Evolutionary conservation across 2,888 invertebrate genomes (phyloP).

Genomic region (Parthenolecanium corni): DNA sequence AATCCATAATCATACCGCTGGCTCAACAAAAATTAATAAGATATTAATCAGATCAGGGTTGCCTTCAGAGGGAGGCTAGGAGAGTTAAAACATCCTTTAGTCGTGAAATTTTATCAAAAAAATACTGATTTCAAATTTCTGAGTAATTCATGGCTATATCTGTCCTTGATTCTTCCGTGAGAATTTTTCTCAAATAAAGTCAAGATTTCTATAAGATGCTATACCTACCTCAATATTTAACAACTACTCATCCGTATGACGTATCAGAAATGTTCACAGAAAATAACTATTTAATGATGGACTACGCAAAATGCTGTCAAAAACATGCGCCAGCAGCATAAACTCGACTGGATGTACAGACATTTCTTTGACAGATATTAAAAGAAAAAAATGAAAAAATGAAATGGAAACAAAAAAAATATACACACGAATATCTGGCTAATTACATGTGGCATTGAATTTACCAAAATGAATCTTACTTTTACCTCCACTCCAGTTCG

Average conservation of each 20-base stretch:
- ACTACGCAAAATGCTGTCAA: conserved; percentile 5
- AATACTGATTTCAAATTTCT: too few species aligned
- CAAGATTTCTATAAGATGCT: too few species aligned
- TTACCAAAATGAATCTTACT: background rate
- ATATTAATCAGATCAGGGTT: too few species aligned
- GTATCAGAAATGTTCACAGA: background rate
- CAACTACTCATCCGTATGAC: background rate
- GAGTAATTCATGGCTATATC: too few species aligned
- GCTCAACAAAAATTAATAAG: too few species aligned
- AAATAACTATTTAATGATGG: background rate
- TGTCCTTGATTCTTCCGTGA: too few species aligned
- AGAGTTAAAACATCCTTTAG: too few species aligned
- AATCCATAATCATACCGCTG: too few species aligned
- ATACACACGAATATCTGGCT: conserved; percentile 7
- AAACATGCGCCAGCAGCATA: conserved; percentile 4
- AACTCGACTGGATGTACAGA: background rate
- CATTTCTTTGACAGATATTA: conserved; percentile 5
- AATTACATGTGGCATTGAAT: background rate
- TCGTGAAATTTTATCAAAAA: too few species aligned
- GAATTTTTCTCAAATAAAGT: too few species aligned
- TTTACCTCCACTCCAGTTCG: background rate
- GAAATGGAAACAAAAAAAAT: background rate
- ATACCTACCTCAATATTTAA: background rate
- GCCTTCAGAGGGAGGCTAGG: too few species aligned
- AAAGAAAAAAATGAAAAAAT: background rate